A percentile compares a stretch with the other conserved stretches of the same genome.
These are phyloP conservation scores for Cylindroiulus punctatus DNA, from an alignment of 2,888 invertebrate species.

Conservation along the genomic window DNA sequence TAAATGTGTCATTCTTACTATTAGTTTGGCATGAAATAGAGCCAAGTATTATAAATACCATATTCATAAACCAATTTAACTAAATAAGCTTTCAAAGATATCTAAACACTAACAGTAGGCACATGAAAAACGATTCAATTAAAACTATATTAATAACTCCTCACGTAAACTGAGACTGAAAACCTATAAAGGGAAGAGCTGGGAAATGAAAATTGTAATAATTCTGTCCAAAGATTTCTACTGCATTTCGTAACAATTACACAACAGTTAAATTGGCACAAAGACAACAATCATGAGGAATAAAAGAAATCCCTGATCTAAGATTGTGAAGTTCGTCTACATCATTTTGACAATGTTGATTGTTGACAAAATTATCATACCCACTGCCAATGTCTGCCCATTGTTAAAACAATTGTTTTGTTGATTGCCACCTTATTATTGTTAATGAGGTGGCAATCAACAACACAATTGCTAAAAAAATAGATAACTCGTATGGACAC, in stretches of 20 bases:
- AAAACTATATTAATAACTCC: background rate
- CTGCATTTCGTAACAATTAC: background rate
- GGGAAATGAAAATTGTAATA: background rate
- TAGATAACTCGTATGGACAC: no score
- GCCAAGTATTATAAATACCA: background rate
- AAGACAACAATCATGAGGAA: background rate
- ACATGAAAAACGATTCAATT: background rate
- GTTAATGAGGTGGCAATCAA: no score
- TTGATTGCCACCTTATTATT: no score
- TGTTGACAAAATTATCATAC: background rate
- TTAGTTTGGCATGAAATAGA: slow-evolving; percentile 6
- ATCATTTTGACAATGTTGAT: background rate
- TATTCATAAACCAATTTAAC: background rate
- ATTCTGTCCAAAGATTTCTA: slow-evolving; percentile 11
- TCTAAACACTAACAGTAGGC: background rate
- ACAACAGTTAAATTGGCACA: slow-evolving; percentile 39
- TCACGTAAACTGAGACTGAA: background rate
- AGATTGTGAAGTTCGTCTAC: background rate
- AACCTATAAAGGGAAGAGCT: background rate
- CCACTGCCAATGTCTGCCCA: background rate
- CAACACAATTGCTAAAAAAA: no score
- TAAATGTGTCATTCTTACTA: background rate
- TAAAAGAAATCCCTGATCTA: background rate
- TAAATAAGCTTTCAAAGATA: background rate
- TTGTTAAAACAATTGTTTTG: no score